phyloP scores from a whole-genome alignment of 2,888 invertebrate genomes.

The Cheilosia variabilis region DNA sequence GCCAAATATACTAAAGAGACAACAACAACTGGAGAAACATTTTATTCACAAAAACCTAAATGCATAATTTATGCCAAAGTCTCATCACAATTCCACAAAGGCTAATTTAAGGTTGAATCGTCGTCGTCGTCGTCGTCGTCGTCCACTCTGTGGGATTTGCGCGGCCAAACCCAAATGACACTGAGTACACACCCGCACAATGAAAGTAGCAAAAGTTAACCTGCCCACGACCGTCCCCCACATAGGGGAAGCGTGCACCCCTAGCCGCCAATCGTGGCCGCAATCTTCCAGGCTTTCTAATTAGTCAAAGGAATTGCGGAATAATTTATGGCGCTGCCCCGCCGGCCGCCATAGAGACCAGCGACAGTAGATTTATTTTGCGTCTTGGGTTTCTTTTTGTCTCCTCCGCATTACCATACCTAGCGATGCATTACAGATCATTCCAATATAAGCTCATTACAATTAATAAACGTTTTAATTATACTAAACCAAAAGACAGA shows the following conservation, averaged over 20 bases:
- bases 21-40: slow-evolving; percentile 42
- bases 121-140: slow-evolving; percentile 42
- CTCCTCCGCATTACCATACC: not conserved
- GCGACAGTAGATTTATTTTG: not conserved
- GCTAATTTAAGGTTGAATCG: slow-evolving; percentile 64
- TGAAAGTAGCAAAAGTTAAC: slow-evolving; percentile 11
- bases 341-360: not conserved
- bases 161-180: slow-evolving; percentile 10
- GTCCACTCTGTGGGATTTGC: slow-evolving; percentile 50
- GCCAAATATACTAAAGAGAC: slow-evolving; percentile 26
- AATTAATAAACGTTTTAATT: slow-evolving; percentile 66
- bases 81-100: slow-evolving; percentile 66
- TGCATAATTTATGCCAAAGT: slow-evolving; percentile 66
- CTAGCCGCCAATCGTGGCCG: slow-evolving; percentile 18
- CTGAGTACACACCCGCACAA: slow-evolving; percentile 20
- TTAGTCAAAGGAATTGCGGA: slow-evolving; percentile 60
- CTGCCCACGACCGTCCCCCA: not conserved
- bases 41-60: slow-evolving; percentile 51
- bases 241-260: slow-evolving; percentile 4
- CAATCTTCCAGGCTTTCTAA: slow-evolving; percentile 51
- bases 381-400: not conserved
- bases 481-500: slow-evolving; percentile 39
- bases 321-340: slow-evolving; percentile 43
- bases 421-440: slow-evolving; percentile 24
- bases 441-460: slow-evolving; percentile 48